These are phyloP conservation scores for Scotopteryx bipunctaria DNA, from an alignment of 2,888 invertebrate genomes.

Conservation along the genomic window DNA sequence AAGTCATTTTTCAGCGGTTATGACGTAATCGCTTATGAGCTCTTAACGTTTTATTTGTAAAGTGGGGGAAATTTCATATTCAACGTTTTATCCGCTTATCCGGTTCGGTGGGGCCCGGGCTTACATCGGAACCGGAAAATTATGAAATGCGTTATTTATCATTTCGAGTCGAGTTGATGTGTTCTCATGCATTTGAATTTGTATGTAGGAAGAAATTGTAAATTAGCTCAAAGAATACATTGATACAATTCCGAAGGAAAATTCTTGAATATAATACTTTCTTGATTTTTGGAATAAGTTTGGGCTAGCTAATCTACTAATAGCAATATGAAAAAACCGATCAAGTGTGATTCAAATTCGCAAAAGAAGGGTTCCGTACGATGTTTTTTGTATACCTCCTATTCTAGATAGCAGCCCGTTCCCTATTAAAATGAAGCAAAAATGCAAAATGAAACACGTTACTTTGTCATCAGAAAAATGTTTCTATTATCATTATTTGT, in stretches of 20 bases:
- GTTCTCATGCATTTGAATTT: constrained; percentile 26
- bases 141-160: constrained; percentile 29
- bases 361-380: too few relatives aligned
- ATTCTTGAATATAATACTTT: too few relatives aligned
- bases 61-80: constrained; percentile 68
- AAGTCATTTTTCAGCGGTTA: constrained; percentile 75
- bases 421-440: too few relatives aligned
- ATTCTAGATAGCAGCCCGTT: too few relatives aligned
- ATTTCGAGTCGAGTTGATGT: constrained; percentile 20
- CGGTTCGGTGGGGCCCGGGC: constrained; percentile 32
- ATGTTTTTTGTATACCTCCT: too few relatives aligned
- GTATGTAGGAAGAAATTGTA: constrained; percentile 16
- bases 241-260: neutral
- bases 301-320: too few relatives aligned
- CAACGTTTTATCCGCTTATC: constrained; percentile 64
- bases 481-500: too few relatives aligned
- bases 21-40: constrained; percentile 78
- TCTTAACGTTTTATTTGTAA: constrained; percentile 71
- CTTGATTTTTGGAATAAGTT: too few relatives aligned
- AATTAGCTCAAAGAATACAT: constrained; percentile 9
- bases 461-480: too few relatives aligned
- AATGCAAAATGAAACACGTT: too few relatives aligned
- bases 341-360: too few relatives aligned
- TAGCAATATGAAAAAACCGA: too few relatives aligned
- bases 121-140: constrained; percentile 28